These are phyloP conservation scores for Drosophila watanabei DNA, from an alignment of 1,140 invertebrate species.

Conservation along the genomic window DNA sequence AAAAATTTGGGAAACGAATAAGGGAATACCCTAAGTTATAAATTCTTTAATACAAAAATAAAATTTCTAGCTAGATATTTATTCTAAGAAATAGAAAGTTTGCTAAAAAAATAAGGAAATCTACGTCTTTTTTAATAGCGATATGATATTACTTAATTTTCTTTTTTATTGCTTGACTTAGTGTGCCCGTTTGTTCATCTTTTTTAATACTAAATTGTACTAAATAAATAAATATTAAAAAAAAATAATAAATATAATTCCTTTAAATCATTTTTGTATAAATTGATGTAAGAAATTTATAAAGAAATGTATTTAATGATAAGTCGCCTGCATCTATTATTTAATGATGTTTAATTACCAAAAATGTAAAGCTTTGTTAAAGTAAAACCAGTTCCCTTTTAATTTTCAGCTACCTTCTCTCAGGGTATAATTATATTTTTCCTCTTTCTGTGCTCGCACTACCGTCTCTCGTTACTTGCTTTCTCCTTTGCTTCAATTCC, in stretches of 20 bases:
- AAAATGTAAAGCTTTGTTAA: background rate
- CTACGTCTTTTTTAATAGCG: no score
- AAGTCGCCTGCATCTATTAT: background rate
- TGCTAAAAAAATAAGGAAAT: no score
- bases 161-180: no score
- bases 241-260: no score
- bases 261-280: background rate
- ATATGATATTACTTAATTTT: no score
- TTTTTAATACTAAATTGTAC: no score
- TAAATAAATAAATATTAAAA: no score
- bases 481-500: constrained; percentile 21
- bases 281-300: no score
- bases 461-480: constrained; percentile 9
- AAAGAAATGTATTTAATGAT: background rate
- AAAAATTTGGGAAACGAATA: background rate
- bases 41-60: background rate
- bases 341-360: background rate
- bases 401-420: constrained; percentile 4
- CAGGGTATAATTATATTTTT: constrained; percentile 33
- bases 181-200: no score
- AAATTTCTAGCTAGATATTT: background rate
- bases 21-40: constrained; percentile 1
- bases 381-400: background rate
- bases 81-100: background rate
- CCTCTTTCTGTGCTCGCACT: background rate